Conservation (phyloP, 2,888 invertebrate species). For the Drosophila greeni region DNA sequence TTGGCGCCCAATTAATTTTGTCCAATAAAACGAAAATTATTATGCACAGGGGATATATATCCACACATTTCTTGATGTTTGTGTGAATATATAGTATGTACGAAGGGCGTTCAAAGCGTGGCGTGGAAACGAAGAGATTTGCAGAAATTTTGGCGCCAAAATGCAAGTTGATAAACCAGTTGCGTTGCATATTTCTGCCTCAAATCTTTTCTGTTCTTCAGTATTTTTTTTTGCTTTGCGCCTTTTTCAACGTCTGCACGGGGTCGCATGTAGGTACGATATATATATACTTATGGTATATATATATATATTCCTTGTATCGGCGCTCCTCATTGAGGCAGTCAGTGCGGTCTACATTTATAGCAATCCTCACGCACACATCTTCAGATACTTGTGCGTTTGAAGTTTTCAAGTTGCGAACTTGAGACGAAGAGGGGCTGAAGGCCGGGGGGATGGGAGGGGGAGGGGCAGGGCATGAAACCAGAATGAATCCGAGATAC, state of each 20-base stretch:
- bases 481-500: conserved; percentile 28
- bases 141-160: conserved; percentile 77
- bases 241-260: conserved; percentile 52
- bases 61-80: conserved; percentile 7
- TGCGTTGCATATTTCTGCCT: conserved; percentile 67
- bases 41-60: conserved; percentile 60
- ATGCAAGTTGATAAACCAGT: conserved; percentile 75
- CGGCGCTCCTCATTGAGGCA: conserved; percentile 59
- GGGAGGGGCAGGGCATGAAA: conserved; percentile 1
- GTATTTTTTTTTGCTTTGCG: conserved; percentile 46
- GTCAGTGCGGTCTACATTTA: conserved; percentile 62
- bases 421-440: conserved; percentile 10
- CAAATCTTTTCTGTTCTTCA: conserved; percentile 38
- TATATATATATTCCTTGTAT: conserved; percentile 34
- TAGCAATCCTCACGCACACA: conserved; percentile 50
- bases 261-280: conserved; percentile 22
- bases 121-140: conserved; percentile 67
- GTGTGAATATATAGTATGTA: background rate
- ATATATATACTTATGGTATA: conserved; percentile 1
- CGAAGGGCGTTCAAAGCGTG: conserved; percentile 67
- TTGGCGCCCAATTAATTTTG: conserved; percentile 71
- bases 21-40: conserved; percentile 69
- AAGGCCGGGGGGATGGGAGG: too few relatives aligned
- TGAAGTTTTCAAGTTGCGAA: conserved; percentile 44
- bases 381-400: conserved; percentile 57